Evolutionary conservation across 2,113 vertebrate genomes (phyloP).

Genomic region (rabbit (Oryctolagus cuniculus)): DNA sequence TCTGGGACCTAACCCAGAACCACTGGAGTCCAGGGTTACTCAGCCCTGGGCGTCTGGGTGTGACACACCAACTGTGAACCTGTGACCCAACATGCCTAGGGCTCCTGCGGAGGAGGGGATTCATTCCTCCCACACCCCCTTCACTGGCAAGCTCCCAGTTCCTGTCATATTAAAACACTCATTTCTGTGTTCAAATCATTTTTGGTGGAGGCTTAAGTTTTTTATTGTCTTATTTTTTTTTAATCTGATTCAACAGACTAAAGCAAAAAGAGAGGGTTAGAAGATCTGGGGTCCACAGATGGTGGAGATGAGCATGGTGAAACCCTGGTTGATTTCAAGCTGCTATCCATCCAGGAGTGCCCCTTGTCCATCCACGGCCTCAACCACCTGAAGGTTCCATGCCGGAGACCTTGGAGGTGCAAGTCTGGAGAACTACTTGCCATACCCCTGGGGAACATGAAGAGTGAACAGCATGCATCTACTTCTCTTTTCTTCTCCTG

Average conservation of each 20-base stretch:
- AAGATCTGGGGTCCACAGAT: too few relatives aligned
- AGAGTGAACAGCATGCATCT: background rate
- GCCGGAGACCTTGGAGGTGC: background rate
- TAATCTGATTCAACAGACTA: background rate
- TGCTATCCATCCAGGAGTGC: background rate
- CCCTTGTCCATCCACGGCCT: background rate
- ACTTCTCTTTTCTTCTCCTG: background rate
- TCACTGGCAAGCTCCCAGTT: fast-evolving
- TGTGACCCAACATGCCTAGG: too few relatives aligned
- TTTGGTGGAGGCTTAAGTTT: background rate
- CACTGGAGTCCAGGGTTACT: background rate
- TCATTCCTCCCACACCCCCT: background rate
- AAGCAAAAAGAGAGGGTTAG: too few relatives aligned
- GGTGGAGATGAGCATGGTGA: background rate
- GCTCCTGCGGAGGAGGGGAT: background rate
- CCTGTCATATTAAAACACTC: background rate
- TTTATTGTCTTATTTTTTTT: background rate
- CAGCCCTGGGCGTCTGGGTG: background rate
- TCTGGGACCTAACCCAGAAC: background rate
- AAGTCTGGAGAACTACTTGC: too few relatives aligned
- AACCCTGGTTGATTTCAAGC: background rate
- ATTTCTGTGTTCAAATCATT: background rate
- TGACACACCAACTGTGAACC: background rate
- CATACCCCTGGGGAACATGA: background rate
- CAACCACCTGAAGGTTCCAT: fast-evolving